Base-by-base conservation (phyloP, 2,113 vertebrate genomes). In the Eurystomus gularis region DNA sequence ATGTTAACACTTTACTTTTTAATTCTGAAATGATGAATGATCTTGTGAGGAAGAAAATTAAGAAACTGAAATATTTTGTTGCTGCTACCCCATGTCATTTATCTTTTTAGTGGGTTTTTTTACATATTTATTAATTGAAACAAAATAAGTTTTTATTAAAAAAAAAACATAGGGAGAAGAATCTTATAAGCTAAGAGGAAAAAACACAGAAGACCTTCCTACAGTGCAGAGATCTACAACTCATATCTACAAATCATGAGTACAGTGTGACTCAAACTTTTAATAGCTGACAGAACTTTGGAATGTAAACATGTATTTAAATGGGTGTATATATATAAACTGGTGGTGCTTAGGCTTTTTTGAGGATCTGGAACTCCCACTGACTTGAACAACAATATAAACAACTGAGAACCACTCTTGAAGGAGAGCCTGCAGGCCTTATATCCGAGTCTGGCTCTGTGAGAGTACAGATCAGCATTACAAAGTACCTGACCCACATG, bases 391-490 rank as follows among this genome's bases (percentile, higher is more conserved):
- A 37, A 2, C 10, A 5, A 3, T 14, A 23, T n/a, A 57, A 82
- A 37, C 46, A 80, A 52, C 9, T 33, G 42, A 68, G 48, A 35
- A 8, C 8, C 4, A 0, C 39, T 54, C 25, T 70, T 54, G 42
- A 80, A 69, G 61, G 12, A 68, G 4, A 44, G 18, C 35, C 68
- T 62, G 21, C 18, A 61, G 51, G 46, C 20, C 19, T 62, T 14
- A 1, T 62, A 10, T 39, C 31, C 16, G 25, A 35, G 14, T 3
- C 11, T 1, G 1, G 52, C 28, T 55, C 33, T 40, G 10, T 16
- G 26, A 54, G 17, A 82, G 26, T n/a, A 23, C 15, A 48, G 26
- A 57, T 80, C n/a, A 3, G 37, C 31, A 12, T 8, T 16, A 9
- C 6, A 6, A 48, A 76, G 6, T 19, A 2, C 29, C 51, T 77